Evolutionary conservation across 2,113 vertebrate genomes (phyloP), one percentile per base, ranked within the genome.

Genomic region (Physeter macrocephalus): DNA sequence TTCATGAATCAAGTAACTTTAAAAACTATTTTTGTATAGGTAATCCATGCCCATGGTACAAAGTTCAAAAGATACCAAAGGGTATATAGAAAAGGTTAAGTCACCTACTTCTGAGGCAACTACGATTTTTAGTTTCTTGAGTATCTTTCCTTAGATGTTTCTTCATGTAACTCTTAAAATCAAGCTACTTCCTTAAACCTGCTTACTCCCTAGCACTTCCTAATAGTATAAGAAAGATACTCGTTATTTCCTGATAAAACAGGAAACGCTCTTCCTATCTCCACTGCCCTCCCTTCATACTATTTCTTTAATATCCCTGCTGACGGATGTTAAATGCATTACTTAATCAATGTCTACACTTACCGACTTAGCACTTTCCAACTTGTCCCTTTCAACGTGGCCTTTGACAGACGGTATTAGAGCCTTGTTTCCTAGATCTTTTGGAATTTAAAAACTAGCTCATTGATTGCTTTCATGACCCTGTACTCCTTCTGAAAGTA

Each of bases 251-350:
- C 57, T 46, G 59, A 67, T 20, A 85, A n/a, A 69, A 66, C 36
- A 11, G 2, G 62, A 29, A 46, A 41, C 13, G 9, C 0, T 29
- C 3, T 36, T 66, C 21, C 34, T 57, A 15, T 34, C 61, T 59
- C 23, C 17, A 39, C 6, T n/a, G 69, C 17, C 31, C 15, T 18
- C 12, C 2, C 8, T 23, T 5, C 11, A 4, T 4, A 3, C 3
- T 34, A 3, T 25, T 21, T n/a, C 59, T 69, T 85, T 9, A 12
- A 0, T 31, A 41, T 2, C 29, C 31, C 57, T 64, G 3, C 7
- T 66, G 43, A 17, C 6, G 31, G 31, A 4, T 34, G 27, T 36
- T 74, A 39, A 27, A 74, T 34, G 6, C 3, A 8, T 62, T 43
- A 52, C 25, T 78, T 43, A 87, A 13, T 72, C 7, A 64, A 62